Base-by-base conservation (phyloP, 2,888 invertebrate species). In the Eupithecia exiguata region DNA sequence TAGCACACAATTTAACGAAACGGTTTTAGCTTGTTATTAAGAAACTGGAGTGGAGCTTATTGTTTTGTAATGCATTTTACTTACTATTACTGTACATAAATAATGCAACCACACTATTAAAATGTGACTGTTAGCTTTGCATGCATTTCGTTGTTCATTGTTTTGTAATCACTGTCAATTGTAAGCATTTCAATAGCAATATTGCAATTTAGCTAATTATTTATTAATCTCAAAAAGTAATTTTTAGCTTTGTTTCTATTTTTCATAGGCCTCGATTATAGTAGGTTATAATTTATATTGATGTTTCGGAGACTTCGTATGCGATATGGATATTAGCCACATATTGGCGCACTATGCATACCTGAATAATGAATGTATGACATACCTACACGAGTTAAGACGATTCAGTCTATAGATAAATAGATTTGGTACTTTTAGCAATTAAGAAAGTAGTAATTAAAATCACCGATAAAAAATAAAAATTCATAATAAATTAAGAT, bases 341-440 rank as follows among this genome's bases (percentile, higher is more conserved):
- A 36, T 69, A 30, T 30, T 66, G 25, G 68, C 68, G 63, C 38
- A 18, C 63, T 30, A 43, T 69, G 65, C 30, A 63, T 69, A 25
- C 21, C 58, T 58, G 5, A 25, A 21, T 58, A 40, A 40, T 53
- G 21, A 49, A 70, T n/a, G n/a, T n/a, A n/a, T 70, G 46, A 68
- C 62, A 61, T 68, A 40, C 62, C 46, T 68, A 40, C 43, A 70
- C 62, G 18, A 63, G 58, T 43, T 70, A 65, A 46, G 30, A 69
- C 68, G 6, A 70, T 68, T 68, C 70, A 66, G 61, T 77, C 71
- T 74, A 63, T 74, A 46, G 62, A 77, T 72, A 77, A 76, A 75
- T 77, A 76, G 74, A 71, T 78, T 78, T 72, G 76, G 77, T 80
- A 80, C 76, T 77, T 76, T 63, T 80, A 80, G 80, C 75, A 77